A percentile compares a stretch with the other conserved stretches of the same genome.
Evolutionary conservation across 1,140 invertebrate species (phyloP).

Genomic region (Platyura marginata): DNA sequence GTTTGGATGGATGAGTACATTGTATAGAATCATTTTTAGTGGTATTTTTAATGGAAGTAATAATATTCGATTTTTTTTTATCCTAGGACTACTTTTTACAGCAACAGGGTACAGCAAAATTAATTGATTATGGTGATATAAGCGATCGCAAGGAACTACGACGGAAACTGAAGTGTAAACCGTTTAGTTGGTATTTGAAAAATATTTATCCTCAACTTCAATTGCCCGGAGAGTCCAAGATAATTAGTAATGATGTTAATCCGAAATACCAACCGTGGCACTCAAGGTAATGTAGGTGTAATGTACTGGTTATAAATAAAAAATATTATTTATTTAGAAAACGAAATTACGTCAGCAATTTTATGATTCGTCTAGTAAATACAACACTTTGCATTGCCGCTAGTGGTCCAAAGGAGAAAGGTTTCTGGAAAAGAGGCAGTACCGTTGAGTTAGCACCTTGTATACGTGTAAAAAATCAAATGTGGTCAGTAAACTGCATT

Average conservation of each 20-base stretch:
- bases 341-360: slow-evolving; percentile 53
- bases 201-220: slow-evolving; percentile 75
- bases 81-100: slow-evolving; percentile 60
- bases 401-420: slow-evolving; percentile 51
- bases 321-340: slow-evolving; percentile 24
- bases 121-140: slow-evolving; percentile 61
- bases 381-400: slow-evolving; percentile 46
- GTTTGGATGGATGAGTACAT: slow-evolving; percentile 92
- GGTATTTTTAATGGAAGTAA: neutral
- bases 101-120: slow-evolving; percentile 39
- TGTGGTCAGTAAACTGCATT: slow-evolving; percentile 10
- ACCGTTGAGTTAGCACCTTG: slow-evolving; percentile 50
- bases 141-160: slow-evolving; percentile 48
- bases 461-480: slow-evolving; percentile 42
- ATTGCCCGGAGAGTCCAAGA: slow-evolving; percentile 37
- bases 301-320: neutral
- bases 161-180: slow-evolving; percentile 56
- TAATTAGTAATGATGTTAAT: slow-evolving; percentile 28
- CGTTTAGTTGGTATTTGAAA: slow-evolving; percentile 88
- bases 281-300: slow-evolving; percentile 26
- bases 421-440: slow-evolving; percentile 50
- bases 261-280: slow-evolving; percentile 62
- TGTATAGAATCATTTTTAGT: slow-evolving; percentile 16
- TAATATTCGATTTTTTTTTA: slow-evolving; percentile 4
- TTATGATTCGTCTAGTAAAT: slow-evolving; percentile 49